Conservation (phyloP, 1,140 invertebrate species). For the Micrasema minimum region DNA sequence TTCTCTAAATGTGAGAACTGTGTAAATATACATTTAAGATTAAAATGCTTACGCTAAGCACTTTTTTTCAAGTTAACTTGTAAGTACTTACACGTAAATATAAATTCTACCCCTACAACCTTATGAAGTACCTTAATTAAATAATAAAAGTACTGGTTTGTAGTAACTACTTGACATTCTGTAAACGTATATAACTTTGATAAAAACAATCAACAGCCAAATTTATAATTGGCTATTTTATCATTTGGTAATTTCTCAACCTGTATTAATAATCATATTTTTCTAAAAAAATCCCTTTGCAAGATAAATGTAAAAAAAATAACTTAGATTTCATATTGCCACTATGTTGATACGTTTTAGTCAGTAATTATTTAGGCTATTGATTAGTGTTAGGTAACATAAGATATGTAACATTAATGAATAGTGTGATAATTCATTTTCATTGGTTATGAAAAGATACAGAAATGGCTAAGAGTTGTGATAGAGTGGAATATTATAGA, state of each 20-base stretch:
- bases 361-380: not conserved
- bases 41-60: not conserved
- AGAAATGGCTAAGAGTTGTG: not conserved
- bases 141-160: too few relatives aligned
- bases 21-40: constrained; percentile 21
- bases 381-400: not conserved
- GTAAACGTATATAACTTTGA: too few relatives aligned
- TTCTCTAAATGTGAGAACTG: constrained; percentile 10
- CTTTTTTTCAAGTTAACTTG: too few relatives aligned
- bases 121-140: too few relatives aligned
- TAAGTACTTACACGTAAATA: too few relatives aligned
- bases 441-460: constrained; percentile 2
- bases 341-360: constrained; percentile 17
- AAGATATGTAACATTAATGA: not conserved
- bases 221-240: too few relatives aligned
- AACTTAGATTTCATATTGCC: constrained; percentile 28
- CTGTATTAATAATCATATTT: too few relatives aligned
- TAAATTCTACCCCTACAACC: too few relatives aligned
- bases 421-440: constrained; percentile 19
- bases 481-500: not conserved
- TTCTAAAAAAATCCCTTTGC: not conserved
- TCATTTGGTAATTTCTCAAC: too few relatives aligned
- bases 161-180: too few relatives aligned
- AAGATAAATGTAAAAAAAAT: constrained; percentile 20
- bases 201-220: too few relatives aligned